Evolutionary conservation across 2,113 vertebrate genomes (phyloP).

Genomic region (Paracanthobrama guichenoti): DNA sequence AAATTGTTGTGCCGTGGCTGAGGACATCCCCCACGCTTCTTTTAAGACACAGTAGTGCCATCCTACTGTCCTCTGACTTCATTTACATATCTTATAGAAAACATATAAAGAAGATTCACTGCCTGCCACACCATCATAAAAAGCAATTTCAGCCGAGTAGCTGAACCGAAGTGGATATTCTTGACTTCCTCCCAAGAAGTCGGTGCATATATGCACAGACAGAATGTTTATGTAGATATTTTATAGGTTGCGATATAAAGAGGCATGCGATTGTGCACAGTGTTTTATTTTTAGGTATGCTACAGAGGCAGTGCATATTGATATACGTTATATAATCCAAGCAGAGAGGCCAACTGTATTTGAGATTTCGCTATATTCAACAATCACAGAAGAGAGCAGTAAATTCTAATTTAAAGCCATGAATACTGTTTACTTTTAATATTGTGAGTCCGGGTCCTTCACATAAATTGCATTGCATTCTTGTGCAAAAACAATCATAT

Average conservation of each 20-base stretch:
- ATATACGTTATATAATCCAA: conserved; percentile 31
- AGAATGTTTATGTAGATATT: conserved; percentile 39
- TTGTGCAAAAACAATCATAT: not conserved
- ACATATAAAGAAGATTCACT: conserved; percentile 57
- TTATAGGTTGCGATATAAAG: conserved; percentile 15
- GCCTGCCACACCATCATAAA: conserved; percentile 49
- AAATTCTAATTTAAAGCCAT: not conserved
- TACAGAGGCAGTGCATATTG: conserved; percentile 11
- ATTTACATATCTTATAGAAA: conserved; percentile 59
- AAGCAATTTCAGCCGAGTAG: conserved; percentile 49
- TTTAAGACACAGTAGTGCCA: conserved; percentile 7
- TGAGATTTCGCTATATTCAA: not conserved
- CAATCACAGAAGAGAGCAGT: not conserved
- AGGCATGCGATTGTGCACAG: conserved; percentile 17
- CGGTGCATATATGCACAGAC: not conserved
- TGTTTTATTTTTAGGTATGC: conserved; percentile 20
- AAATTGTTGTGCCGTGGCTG: conserved; percentile 29
- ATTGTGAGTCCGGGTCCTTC: not conserved
- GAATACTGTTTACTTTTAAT: not conserved
- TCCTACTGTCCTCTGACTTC: conserved; percentile 27
- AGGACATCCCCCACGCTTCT: conserved; percentile 32
- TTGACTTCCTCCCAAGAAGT: conserved; percentile 45
- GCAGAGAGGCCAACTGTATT: not conserved
- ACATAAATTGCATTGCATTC: not conserved
- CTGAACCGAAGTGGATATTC: conserved; percentile 38